Evolutionary conservation across 2,888 invertebrate species (phyloP), one percentile per base, ranked within the genome.

Genomic region (Troilus luridus): DNA sequence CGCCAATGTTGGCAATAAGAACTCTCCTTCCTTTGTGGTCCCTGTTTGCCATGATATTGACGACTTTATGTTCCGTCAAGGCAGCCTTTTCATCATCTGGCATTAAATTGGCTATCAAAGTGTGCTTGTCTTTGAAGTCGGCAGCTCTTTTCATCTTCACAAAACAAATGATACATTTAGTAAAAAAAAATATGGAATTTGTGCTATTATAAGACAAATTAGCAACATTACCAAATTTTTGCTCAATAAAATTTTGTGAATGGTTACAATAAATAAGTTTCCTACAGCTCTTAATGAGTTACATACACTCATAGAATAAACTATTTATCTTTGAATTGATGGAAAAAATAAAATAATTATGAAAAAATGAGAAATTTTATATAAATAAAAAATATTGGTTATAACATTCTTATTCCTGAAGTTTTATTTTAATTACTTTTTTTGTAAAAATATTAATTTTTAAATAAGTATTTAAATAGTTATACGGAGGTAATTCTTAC

Each of bases 1-100:
- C 96, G 94, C 98, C 98, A 92, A 95, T 95, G 93, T 96, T 96
- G 0, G 97, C 96, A 64, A 97, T 94, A 17, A 98, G 95, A 0
- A 97, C 96, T 92, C 98, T 95, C 92, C 98, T 95, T 54, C 97
- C 97, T 93, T 96, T 95, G 93, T 97, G 96, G 94, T 98, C 98
- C 81, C 97, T 95, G 91, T 96, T 95, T 93, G 96, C 96, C 92
- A 98, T 93, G 6, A 98, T 97, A 93, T 97, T 98, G 12, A 97
- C 96, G 0, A 97, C 96, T 93, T 96, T 96, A 94, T 96, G 95
- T 56, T 97, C 95, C n/a, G 96, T 94, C 93, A 97, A 96, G 12
- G 96, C 95, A 0, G 95, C 94, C 93, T 95, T 95, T 93, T 97
- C 96, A 88, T 96, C 95, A 41, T 95, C 95, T 0, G 97, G 97